A percentile compares a stretch with the other conserved stretches of the same genome.
Evolutionary conservation across 2,888 invertebrate genomes (phyloP).

Genomic region (Protophormia terraenovae): DNA sequence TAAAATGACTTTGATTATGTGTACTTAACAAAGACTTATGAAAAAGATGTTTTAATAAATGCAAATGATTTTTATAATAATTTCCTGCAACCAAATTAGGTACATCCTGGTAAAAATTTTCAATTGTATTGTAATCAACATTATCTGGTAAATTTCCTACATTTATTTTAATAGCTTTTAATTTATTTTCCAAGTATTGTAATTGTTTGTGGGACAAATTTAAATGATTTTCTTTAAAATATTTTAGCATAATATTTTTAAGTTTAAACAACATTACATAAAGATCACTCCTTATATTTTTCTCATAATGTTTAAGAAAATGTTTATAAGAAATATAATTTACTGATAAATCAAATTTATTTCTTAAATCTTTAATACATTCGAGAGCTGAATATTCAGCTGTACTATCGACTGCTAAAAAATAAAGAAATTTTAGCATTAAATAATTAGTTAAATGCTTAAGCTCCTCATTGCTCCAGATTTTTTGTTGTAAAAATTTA

Average conservation of each 20-base stretch:
- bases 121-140: background rate
- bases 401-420: conserved; percentile 58
- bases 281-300: background rate
- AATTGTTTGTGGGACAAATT: background rate
- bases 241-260: background rate
- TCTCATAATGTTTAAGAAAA: conserved; percentile 55
- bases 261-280: background rate
- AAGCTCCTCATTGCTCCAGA: background rate
- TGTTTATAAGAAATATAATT: conserved; percentile 70
- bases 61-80: conserved; percentile 69
- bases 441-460: conserved; percentile 72
- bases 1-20: conserved; percentile 23
- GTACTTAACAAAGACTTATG: background rate
- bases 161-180: background rate
- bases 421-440: conserved; percentile 72
- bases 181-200: background rate
- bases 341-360: conserved; percentile 73
- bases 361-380: conserved; percentile 73
- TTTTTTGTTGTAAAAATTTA: background rate
- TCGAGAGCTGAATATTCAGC: conserved; percentile 53
- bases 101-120: background rate
- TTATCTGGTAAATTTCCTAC: background rate
- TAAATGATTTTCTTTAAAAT: background rate
- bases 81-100: background rate
- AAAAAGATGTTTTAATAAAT: conserved; percentile 69